Conservation (phyloP, 1,140 invertebrate genomes). For the Phymorhynchus buccinoides region DNA sequence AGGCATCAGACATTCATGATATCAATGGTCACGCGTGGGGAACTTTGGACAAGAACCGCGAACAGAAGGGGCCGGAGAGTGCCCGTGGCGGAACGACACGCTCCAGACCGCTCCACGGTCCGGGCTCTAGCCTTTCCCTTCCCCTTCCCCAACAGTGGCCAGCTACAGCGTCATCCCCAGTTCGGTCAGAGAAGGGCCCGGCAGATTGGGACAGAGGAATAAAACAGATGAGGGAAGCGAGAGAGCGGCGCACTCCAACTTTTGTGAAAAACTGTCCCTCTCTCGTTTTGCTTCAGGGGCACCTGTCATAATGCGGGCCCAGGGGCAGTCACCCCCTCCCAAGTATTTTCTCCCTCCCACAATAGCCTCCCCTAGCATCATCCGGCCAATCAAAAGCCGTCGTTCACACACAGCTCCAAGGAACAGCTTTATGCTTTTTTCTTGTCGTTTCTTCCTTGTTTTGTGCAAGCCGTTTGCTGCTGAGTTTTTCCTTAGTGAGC, state of each 20-base stretch:
- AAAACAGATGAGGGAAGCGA: constrained; percentile 27
- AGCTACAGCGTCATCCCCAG: neutral
- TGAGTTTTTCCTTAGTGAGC: neutral
- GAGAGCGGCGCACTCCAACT: constrained; percentile 5
- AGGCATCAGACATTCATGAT: neutral
- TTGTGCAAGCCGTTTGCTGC: neutral
- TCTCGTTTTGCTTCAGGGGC: constrained; percentile 15
- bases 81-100: neutral
- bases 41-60: neutral
- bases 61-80: neutral
- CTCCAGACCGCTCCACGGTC: neutral
- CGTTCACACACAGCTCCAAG: neutral
- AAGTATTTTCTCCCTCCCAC: constrained; percentile 9
- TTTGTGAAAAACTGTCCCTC: neutral
- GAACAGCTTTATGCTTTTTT: neutral
- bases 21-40: neutral
- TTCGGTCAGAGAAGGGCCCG: neutral
- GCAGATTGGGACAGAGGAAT: constrained; percentile 6
- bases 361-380: constrained; percentile 18
- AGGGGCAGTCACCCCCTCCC: constrained; percentile 10
- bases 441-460: neutral
- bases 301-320: constrained; percentile 31
- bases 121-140: neutral
- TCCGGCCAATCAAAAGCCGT: constrained; percentile 1
- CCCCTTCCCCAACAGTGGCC: neutral